Evolutionary conservation across 37 sponge, comb jelly and placozoan species (phyloP), one percentile per base, ranked within the genome.

Genomic region (Spongilla lacustris): DNA sequence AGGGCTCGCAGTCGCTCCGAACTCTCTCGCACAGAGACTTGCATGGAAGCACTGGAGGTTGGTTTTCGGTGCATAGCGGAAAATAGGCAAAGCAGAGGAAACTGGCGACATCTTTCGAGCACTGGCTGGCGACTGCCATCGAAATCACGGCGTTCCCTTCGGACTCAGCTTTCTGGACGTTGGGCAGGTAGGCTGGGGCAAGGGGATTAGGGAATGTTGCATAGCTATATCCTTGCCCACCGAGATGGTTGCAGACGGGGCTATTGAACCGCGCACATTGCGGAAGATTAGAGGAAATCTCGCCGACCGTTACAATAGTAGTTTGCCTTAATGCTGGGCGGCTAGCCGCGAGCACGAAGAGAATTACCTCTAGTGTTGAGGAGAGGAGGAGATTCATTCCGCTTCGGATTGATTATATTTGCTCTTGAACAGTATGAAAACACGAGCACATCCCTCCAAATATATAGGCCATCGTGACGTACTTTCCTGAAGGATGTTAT

Each of bases 21-120:
- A 81, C 71, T 36, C 10, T 37, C 71, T 81, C 71, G 71, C 82
- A 81, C 9, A 48, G 41, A 1, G 50, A 75, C 29, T 19, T 26
- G 76, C 75, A 74, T 25, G 75, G 75, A 19, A 33, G 32, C 27
- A 84, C 37, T 2, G 28, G 28, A 19, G 23, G 73, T 22, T 21
- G 35, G 48, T 78, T 37, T 19, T 41, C 50, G 41, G 29, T 41
- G 83, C 83, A 82, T 50, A 46, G 71, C 2, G 83, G 83, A 34
- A 82, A 82, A 32, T 82, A 82, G 29, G 38, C 0, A 30, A 38
- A 29, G 50, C 83, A 82, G 22, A 82, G 41, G 29, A 82, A 82
- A 28, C 27, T 28, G 28, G n/a, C 23, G 0, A 72, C 24, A 4
- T 73, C 19, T 11, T 71, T 27, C 24, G 35, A n/a, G 28, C 79